Percentiles rank a stretch among this genome's conserved stretches.
Evolutionary conservation across 2,888 invertebrate species (phyloP).

Genomic region (Luffia ferchaultella): DNA sequence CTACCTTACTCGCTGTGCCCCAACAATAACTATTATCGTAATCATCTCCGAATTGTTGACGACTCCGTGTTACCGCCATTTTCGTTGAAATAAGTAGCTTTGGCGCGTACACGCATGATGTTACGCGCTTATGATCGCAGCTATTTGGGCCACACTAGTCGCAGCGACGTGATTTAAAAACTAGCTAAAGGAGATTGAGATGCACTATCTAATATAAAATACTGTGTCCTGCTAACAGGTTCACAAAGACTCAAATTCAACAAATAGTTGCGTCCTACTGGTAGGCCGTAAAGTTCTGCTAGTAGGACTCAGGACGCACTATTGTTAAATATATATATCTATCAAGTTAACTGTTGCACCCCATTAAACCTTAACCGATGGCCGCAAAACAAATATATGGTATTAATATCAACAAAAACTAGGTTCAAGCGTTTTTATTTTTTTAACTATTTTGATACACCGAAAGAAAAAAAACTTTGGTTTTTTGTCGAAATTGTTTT

Average conservation of each 20-base stretch:
- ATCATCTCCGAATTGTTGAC: constrained; percentile 7
- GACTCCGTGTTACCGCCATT: constrained; percentile 7
- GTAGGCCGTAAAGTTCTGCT: neutral
- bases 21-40: constrained; percentile 9
- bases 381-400: too few relatives aligned
- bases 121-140: constrained; percentile 7
- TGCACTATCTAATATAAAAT: neutral
- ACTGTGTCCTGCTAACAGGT: neutral
- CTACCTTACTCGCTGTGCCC: constrained; percentile 8
- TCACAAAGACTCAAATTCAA: neutral
- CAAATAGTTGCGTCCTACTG: neutral
- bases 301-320: neutral
- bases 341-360: too few relatives aligned
- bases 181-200: constrained; percentile 6
- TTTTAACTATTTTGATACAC: too few relatives aligned
- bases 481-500: too few relatives aligned
- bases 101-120: constrained; percentile 8
- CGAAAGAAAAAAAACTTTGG: too few relatives aligned
- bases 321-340: neutral
- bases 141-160: constrained; percentile 8
- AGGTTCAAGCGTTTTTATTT: too few relatives aligned
- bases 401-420: too few relatives aligned
- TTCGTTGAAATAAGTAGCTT: constrained; percentile 8
- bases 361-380: too few relatives aligned
- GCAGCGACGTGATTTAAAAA: constrained; percentile 7